Conservation (phyloP, 1,140 invertebrate genomes). For the Drosophila orena region DNA sequence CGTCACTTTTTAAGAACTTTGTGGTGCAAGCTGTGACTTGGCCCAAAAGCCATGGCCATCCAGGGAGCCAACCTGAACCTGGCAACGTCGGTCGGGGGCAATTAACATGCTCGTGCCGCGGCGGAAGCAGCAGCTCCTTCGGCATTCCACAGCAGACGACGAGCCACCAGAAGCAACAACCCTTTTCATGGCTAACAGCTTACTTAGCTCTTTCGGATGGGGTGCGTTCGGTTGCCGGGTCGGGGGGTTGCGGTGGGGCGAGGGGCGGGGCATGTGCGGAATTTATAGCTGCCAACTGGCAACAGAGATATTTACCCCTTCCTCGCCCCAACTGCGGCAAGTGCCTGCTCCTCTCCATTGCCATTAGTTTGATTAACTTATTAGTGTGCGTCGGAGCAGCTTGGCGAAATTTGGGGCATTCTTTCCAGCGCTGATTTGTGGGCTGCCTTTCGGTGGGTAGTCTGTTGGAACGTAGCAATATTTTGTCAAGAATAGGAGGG, state of each 20-base stretch:
- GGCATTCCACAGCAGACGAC: constrained; percentile 61
- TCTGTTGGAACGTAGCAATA: background rate
- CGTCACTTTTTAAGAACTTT: constrained; percentile 78
- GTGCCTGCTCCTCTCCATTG: constrained; percentile 9
- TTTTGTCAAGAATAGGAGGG: background rate
- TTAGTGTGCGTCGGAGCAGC: constrained; percentile 29
- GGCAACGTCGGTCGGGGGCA: constrained; percentile 47
- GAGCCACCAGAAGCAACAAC: constrained; percentile 40
- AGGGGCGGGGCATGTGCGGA: constrained; percentile 45
- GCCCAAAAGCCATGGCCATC: background rate
- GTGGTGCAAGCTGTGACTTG: constrained; percentile 63
- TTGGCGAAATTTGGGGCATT: constrained; percentile 29
- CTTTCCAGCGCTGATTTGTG: constrained; percentile 28
- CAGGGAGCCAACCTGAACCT: constrained; percentile 11
- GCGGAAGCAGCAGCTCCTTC: constrained; percentile 45
- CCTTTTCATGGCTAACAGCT: constrained; percentile 72
- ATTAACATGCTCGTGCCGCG: constrained; percentile 80
- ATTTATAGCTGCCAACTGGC: constrained; percentile 65
- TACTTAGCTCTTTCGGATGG: constrained; percentile 49
- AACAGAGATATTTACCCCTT: constrained; percentile 39
- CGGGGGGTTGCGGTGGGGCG: background rate
- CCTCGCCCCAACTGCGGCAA: constrained; percentile 14
- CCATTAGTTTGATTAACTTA: constrained; percentile 82
- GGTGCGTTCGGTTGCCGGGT: background rate
- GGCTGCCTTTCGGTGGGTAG: background rate